Evolutionary conservation across 2,888 invertebrate species (phyloP).

Genomic region (Sinohyriopsis cumingii): DNA sequence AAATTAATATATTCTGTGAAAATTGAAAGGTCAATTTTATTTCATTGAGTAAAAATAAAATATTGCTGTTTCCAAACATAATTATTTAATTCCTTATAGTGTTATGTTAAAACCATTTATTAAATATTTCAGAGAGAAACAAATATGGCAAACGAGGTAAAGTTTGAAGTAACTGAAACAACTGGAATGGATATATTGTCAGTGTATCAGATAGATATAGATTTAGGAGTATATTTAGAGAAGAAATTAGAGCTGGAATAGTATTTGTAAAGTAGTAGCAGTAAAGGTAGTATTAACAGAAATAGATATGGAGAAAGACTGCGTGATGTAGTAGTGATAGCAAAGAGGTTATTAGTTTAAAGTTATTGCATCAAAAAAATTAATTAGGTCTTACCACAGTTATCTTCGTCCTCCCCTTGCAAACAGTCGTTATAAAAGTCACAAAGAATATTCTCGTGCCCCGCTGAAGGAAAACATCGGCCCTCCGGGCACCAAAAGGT

Average conservation of each 20-base stretch:
- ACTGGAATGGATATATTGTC: neutral
- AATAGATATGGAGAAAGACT: no score
- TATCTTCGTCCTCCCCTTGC: slow-evolving; percentile 70
- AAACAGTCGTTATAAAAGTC: slow-evolving; percentile 71
- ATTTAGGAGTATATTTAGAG: neutral
- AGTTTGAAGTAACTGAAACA: neutral
- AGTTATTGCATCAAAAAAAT: no score
- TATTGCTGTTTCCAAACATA: no score
- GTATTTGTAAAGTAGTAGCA: no score
- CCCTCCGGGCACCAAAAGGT: slow-evolving; percentile 47
- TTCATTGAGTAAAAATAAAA: no score
- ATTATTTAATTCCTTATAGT: no score
- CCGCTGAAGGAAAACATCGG: slow-evolving; percentile 40
- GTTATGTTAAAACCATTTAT: no score
- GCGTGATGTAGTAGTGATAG: no score
- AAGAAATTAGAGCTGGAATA: no score
- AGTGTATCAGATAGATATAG: neutral
- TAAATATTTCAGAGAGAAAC: slow-evolving; percentile 15
- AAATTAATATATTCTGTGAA: neutral
- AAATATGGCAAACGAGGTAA: neutral
- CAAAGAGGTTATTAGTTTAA: no score
- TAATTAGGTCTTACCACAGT: slow-evolving; percentile 36
- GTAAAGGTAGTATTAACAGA: no score
- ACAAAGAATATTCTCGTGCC: slow-evolving; percentile 54
- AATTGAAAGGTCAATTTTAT: neutral